Conservation (phyloP, 2,888 invertebrate genomes). For the Brassicogethes aeneus region DNA sequence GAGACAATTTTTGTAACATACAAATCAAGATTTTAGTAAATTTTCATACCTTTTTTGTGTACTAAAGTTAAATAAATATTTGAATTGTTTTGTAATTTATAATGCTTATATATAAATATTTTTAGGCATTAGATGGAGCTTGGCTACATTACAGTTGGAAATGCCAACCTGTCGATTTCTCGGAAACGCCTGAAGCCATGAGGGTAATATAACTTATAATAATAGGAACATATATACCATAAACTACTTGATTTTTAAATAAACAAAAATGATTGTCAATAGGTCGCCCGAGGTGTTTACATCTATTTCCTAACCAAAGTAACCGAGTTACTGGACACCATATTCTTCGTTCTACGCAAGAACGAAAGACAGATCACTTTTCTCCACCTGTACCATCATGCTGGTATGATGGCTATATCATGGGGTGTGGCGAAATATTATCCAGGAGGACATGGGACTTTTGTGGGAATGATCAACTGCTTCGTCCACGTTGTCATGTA, state of each 20-base stretch:
- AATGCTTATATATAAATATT: too few relatives aligned
- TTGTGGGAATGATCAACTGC: conserved; percentile 64
- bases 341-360: conserved; percentile 89
- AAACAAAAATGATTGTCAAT: not conserved
- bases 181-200: conserved; percentile 63
- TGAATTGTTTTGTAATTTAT: too few relatives aligned
- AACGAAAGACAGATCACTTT: conserved; percentile 84
- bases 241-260: not conserved
- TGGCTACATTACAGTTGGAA: conserved; percentile 75
- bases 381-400: conserved; percentile 89
- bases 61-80: too few relatives aligned
- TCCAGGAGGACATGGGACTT: conserved; percentile 58
- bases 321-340: conserved; percentile 81
- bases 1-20: too few relatives aligned
- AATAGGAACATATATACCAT: too few relatives aligned
- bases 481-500: conserved; percentile 79
- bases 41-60: too few relatives aligned
- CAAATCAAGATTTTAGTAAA: too few relatives aligned
- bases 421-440: conserved; percentile 90
- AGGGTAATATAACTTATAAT: conserved; percentile 54
- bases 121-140: conserved; percentile 72
- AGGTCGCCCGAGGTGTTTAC: conserved; percentile 63
- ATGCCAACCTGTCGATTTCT: conserved; percentile 87
- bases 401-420: conserved; percentile 88
- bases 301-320: conserved; percentile 84